phyloP scores from a whole-genome alignment of 2,797 vertebrate genomes.

The Astyanax mexicanus region DNA sequence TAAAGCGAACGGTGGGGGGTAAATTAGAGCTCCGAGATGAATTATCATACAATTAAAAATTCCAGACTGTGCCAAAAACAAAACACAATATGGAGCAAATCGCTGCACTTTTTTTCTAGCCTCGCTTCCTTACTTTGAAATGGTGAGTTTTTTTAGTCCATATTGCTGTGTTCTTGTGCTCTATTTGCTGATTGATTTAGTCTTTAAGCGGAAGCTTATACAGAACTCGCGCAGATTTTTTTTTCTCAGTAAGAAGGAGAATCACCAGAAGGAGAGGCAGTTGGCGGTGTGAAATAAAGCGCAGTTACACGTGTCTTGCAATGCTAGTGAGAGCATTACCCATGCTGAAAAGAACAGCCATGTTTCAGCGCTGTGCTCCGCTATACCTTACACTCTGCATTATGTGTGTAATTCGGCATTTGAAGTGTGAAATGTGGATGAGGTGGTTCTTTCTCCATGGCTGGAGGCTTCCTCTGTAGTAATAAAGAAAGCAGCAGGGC shows the following conservation, averaged over 20 bases:
- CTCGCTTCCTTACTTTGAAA: slow-evolving; percentile 45
- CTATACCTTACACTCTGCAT: slow-evolving; percentile 48
- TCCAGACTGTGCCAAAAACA: slow-evolving; percentile 88
- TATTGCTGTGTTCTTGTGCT: slow-evolving; percentile 46
- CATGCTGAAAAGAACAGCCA: slow-evolving; percentile 40
- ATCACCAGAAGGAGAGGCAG: background rate
- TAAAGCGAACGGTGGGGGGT: slow-evolving; percentile 86
- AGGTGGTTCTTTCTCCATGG: slow-evolving; percentile 56
- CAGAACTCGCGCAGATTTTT: slow-evolving; percentile 1
- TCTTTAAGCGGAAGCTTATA: slow-evolving; percentile 12
- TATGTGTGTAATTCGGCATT: slow-evolving; percentile 61
- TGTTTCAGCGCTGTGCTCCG: slow-evolving; percentile 47
- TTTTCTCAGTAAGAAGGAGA: too few relatives aligned
- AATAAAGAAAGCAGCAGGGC: slow-evolving; percentile 67
- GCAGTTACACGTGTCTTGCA: slow-evolving; percentile 28
- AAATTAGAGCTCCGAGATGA: slow-evolving; percentile 94
- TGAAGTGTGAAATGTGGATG: slow-evolving; percentile 61
- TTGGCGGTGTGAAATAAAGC: slow-evolving; percentile 31
- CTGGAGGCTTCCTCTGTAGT: slow-evolving; percentile 59
- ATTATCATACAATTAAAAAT: slow-evolving; percentile 92
- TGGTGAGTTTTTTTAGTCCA: slow-evolving; percentile 39
- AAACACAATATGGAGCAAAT: slow-evolving; percentile 83
- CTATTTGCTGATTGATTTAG: slow-evolving; percentile 46
- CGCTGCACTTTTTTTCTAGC: slow-evolving; percentile 66
- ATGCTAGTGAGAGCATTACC: slow-evolving; percentile 33